Evolutionary conservation across 2,113 vertebrate genomes (phyloP).

Genomic region (Chamaetylas fuelleborni): DNA sequence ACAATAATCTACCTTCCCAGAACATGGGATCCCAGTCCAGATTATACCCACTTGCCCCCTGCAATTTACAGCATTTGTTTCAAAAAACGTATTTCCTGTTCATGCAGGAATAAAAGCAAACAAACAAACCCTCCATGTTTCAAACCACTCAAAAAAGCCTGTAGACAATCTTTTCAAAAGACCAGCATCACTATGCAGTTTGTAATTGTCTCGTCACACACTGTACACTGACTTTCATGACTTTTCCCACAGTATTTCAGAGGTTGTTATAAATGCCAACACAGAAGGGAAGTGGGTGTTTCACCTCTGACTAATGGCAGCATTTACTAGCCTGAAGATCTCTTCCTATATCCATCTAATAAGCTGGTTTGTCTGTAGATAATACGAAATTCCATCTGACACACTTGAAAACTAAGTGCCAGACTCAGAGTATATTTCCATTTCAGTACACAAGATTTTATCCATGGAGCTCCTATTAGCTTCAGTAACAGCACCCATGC

Average conservation of each 20-base stretch:
- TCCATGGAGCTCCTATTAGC: background rate
- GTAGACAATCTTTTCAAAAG: background rate
- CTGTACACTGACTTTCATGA: background rate
- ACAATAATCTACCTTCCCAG: background rate
- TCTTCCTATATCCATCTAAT: slow-evolving; percentile 21
- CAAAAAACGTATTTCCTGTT: background rate
- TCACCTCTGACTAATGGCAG: slow-evolving; percentile 35
- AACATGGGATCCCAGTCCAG: background rate
- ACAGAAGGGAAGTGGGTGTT: slow-evolving; percentile 16
- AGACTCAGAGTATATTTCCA: background rate
- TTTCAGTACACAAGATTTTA: background rate
- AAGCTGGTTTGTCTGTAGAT: slow-evolving; percentile 40
- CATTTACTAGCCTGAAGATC: slow-evolving; percentile 28
- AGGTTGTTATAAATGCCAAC: slow-evolving; percentile 20
- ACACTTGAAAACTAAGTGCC: slow-evolving; percentile 22
- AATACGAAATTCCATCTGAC: slow-evolving; percentile 8
- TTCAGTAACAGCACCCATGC: background rate
- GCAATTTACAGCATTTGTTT: background rate
- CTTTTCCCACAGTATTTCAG: slow-evolving; percentile 14
- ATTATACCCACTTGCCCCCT: fast-evolving
- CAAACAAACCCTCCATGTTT: background rate
- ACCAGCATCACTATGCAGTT: background rate
- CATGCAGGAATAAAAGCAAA: background rate
- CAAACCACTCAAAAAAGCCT: background rate
- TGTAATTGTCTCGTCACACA: background rate